Evolutionary conservation across 2,113 vertebrate genomes (phyloP).

Genomic region (Hippocampus guttulatus): DNA sequence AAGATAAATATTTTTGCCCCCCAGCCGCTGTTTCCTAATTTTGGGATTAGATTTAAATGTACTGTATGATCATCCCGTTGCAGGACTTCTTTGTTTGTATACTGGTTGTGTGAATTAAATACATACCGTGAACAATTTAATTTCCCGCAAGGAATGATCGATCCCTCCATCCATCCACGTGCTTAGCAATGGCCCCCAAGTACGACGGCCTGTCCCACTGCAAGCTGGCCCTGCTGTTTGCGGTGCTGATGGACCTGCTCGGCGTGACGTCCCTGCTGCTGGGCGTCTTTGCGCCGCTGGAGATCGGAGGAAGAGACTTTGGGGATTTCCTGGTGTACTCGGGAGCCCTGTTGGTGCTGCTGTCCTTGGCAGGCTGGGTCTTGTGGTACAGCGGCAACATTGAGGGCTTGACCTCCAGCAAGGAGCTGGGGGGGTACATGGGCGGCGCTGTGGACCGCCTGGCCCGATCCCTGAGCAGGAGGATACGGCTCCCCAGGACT

Average conservation of each 20-base stretch:
- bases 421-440: slow-evolving; percentile 45
- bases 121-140: background rate
- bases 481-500: slow-evolving; percentile 50
- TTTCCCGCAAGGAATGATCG: background rate
- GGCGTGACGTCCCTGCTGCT: slow-evolving; percentile 75
- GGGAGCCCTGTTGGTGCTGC: slow-evolving; percentile 77
- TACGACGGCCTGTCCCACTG: slow-evolving; percentile 78
- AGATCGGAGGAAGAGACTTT: slow-evolving; percentile 78
- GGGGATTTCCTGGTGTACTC: slow-evolving; percentile 85
- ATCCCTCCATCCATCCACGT: background rate
- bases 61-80: background rate
- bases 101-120: background rate
- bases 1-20: too few relatives aligned
- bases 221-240: slow-evolving; percentile 77
- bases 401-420: slow-evolving; percentile 67
- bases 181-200: slow-evolving; percentile 54
- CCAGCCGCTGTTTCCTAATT: too few relatives aligned
- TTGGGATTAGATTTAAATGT: too few relatives aligned
- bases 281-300: slow-evolving; percentile 80
- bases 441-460: slow-evolving; percentile 64
- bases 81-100: background rate
- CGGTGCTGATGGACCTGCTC: slow-evolving; percentile 78
- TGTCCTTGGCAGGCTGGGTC: slow-evolving; percentile 84
- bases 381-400: slow-evolving; percentile 92
- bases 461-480: slow-evolving; percentile 66